Percentiles rank a stretch among this genome's conserved stretches.
Conservation (phyloP, 2,888 invertebrate species). For the Yponomeuta cagnagella region DNA sequence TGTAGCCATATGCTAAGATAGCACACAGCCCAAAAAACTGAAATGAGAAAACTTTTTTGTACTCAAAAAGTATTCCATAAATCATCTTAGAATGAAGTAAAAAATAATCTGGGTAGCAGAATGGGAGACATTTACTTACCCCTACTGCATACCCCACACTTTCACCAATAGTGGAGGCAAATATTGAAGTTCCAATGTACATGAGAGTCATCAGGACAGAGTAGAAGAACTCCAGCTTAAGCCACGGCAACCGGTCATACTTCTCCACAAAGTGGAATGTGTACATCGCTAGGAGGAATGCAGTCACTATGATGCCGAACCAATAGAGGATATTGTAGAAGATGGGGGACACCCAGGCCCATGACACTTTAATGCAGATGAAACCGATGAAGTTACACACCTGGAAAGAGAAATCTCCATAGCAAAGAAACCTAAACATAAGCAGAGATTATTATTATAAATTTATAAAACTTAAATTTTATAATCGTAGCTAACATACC, state of each 20-base stretch:
- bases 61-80: neutral
- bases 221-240: slow-evolving; percentile 85
- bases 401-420: slow-evolving; percentile 53
- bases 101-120: no score
- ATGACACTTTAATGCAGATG: slow-evolving; percentile 84
- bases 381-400: slow-evolving; percentile 84
- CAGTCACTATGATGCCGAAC: slow-evolving; percentile 86
- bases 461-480: neutral
- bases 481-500: slow-evolving; percentile 58
- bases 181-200: slow-evolving; percentile 84
- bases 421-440: neutral
- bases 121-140: slow-evolving; percentile 69
- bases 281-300: slow-evolving; percentile 83
- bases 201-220: slow-evolving; percentile 81
- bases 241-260: slow-evolving; percentile 87
- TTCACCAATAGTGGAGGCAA: slow-evolving; percentile 78
- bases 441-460: neutral
- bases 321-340: slow-evolving; percentile 88
- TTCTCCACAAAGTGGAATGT: slow-evolving; percentile 90
- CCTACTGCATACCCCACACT: slow-evolving; percentile 82
- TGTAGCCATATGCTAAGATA: slow-evolving; percentile 86
- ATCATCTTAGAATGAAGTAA: no score
- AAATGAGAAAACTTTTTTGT: slow-evolving; percentile 25
- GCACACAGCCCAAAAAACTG: slow-evolving; percentile 93
- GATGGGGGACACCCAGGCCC: slow-evolving; percentile 77